Percentiles rank a stretch among this genome's conserved stretches.
These are phyloP conservation scores for Oopsacas minuta DNA, from an alignment of 37 sponge, comb jelly and placozoan species.

Conservation along the genomic window DNA sequence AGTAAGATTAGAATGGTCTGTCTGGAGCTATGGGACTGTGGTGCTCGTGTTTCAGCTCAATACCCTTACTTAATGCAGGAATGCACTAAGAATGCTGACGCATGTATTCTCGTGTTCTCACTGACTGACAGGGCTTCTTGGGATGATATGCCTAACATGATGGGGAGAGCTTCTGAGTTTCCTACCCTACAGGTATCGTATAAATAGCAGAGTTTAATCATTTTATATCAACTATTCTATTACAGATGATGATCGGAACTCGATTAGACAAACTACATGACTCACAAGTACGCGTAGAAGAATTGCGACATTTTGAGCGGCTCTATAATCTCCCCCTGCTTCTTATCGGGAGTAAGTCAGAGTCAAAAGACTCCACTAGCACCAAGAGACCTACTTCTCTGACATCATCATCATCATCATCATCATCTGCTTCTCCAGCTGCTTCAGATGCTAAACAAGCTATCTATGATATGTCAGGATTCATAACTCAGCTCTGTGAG, in stretches of 20 bases:
- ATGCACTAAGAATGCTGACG: background rate
- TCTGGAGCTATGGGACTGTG: constrained; percentile 10
- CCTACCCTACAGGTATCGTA: background rate
- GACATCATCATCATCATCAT: background rate
- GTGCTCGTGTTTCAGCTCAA: background rate
- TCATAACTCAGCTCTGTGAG: background rate
- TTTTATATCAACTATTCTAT: background rate
- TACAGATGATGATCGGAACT: constrained; percentile 1
- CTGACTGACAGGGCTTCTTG: background rate
- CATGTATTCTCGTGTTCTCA: background rate
- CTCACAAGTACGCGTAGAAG: background rate
- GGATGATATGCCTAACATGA: background rate
- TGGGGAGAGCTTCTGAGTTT: background rate
- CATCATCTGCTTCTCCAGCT: background rate
- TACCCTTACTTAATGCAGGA: background rate
- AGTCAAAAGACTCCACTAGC: background rate
- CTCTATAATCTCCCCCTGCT: background rate
- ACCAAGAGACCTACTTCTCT: too few relatives aligned
- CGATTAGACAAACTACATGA: background rate
- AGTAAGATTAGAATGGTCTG: background rate
- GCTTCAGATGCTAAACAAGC: background rate
- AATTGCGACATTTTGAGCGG: background rate
- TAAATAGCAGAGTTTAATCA: background rate
- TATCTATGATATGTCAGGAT: background rate
- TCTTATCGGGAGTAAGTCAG: background rate